These are phyloP conservation scores for Meta bourneti DNA, from an alignment of 2,888 invertebrate genomes.

Conservation along the genomic window DNA sequence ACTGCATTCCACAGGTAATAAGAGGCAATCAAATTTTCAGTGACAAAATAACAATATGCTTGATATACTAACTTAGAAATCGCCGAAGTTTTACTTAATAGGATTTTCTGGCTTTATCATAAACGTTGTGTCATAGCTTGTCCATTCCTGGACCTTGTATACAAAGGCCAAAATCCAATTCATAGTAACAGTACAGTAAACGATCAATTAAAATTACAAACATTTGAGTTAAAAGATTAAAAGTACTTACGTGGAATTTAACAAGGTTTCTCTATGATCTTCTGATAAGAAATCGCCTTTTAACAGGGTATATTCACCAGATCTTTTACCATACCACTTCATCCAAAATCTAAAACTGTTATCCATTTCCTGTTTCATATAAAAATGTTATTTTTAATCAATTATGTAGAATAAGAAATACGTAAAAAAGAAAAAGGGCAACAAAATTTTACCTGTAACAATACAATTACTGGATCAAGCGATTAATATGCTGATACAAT, in stretches of 20 bases:
- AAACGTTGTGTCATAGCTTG: too few species aligned
- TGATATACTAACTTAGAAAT: too few species aligned
- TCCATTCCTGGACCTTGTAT: too few species aligned
- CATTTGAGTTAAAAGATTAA: too few species aligned
- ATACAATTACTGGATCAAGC: background rate
- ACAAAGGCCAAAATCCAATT: too few species aligned
- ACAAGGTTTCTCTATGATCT: slow-evolving; percentile 95
- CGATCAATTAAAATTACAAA: too few species aligned
- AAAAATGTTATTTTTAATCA: background rate
- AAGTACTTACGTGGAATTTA: slow-evolving; percentile 87
- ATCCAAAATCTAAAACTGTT: slow-evolving; percentile 95
- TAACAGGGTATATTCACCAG: slow-evolving; percentile 93
- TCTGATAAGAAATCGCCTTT: slow-evolving; percentile 97
- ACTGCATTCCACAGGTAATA: too few species aligned
- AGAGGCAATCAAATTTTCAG: too few species aligned
- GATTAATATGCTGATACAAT: background rate
- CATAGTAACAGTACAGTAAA: too few species aligned
- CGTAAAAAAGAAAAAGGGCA: background rate
- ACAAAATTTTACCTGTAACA: background rate
- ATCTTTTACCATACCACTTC: slow-evolving; percentile 98
- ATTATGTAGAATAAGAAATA: background rate
- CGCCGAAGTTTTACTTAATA: too few species aligned
- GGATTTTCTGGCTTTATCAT: too few species aligned
- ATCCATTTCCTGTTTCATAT: slow-evolving; percentile 89
- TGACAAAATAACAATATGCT: too few species aligned